Evolutionary conservation across 2,113 vertebrate species (phyloP), one percentile per base, ranked within the genome.

Genomic region (Odocoileus hemionus): DNA sequence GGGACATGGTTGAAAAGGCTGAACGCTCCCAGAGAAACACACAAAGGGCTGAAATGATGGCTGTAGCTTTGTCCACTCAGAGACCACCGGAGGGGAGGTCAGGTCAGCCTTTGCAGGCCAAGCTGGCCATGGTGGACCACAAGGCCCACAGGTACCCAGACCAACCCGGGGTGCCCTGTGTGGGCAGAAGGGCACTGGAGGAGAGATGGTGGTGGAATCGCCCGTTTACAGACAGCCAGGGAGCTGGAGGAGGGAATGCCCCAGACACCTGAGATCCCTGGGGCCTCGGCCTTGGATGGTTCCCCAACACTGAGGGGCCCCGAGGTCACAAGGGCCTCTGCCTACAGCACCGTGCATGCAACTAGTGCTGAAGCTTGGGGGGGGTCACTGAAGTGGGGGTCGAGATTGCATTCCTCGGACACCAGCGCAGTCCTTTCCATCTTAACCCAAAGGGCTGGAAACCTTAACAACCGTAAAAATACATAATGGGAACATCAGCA

Each of bases 351-450:
- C 1, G 0, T 16, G 60, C 7, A 1, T 64, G 3, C 16, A 33
- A 33, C 30, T 64, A 64, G 60, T 33, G 30, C 60, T 64, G 60
- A 33, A 33, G 60, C 30, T 64, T 7, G 6, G 14, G 28, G 28
- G 36, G 36, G 14, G 14, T 15, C 60, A 64, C 60, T 64, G 30
- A 64, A 64, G 14, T 0, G 0, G 60, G 60, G 30, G 30, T 28
- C 0, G 6, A 33, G 30, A 33, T 61, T 14, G 30, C 16, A 61
- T 61, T 33, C 2, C 28, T 61, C 0, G 0, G 60, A 61, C 30
- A 61, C 14, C 28, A 30, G 30, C 1, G 1, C 28, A 61, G 60
- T 16, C 60, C 6, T 61, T 61, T 61, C 14, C 6, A 0, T 15
- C 28, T 61, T 61, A 30, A 33, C 60, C 3, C 2, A 0, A 61